Evolutionary conservation across 2,888 invertebrate genomes (phyloP).

Genomic region (Cacoxenus indagator): DNA sequence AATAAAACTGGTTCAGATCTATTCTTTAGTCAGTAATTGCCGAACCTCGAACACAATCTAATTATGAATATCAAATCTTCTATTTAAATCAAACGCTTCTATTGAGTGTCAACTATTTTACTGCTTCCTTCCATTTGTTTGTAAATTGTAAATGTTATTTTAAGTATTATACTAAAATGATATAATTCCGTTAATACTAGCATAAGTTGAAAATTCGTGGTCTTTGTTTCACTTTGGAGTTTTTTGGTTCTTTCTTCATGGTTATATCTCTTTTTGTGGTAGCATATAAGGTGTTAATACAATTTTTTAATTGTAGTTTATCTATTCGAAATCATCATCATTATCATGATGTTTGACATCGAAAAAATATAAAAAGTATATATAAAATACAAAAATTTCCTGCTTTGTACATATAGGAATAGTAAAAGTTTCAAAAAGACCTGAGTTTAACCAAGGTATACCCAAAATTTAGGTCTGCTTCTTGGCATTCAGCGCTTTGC

Average conservation of each 20-base stretch:
- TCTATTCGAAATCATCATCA: not conserved
- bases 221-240: not conserved
- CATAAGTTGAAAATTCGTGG: not conserved
- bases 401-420: not conserved
- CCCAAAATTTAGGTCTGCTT: not conserved
- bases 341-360: not conserved
- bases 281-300: not conserved
- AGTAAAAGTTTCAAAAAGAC: not conserved
- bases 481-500: constrained; percentile 42
- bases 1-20: no score
- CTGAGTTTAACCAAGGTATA: not conserved
- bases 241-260: not conserved
- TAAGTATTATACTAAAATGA: no score
- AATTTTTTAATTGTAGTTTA: not conserved
- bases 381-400: not conserved
- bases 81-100: no score
- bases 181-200: not conserved
- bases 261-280: not conserved
- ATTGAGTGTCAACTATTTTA: no score
- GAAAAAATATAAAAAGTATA: not conserved
- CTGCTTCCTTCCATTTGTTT: no score
- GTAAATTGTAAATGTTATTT: no score
- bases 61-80: no score
- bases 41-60: no score
- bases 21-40: no score